A percentile compares a stretch with the other conserved stretches of the same genome.
Conservation (phyloP, 1,140 invertebrate species). For the Eumeta japonica region DNA sequence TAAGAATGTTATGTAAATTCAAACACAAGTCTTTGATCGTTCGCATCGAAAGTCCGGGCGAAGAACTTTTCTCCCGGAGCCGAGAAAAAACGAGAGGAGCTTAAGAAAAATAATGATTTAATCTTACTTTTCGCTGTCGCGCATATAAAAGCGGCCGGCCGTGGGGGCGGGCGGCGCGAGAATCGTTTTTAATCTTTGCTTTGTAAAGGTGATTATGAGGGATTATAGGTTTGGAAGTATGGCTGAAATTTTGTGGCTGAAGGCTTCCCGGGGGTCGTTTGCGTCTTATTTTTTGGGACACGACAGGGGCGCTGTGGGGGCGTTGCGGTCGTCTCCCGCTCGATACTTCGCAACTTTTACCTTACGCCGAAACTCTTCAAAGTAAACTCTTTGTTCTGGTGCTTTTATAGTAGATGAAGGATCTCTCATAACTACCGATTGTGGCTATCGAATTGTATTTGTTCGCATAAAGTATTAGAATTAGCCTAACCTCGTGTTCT, state of each 20-base stretch:
- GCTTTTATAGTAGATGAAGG: no score
- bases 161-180: constrained; percentile 25
- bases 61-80: constrained; percentile 48
- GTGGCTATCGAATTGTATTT: no score
- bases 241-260: constrained; percentile 51
- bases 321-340: constrained; percentile 40
- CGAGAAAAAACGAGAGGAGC: constrained; percentile 50
- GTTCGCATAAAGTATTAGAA: no score
- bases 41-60: constrained; percentile 53
- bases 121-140: constrained; percentile 52
- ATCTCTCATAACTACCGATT: no score
- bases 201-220: constrained; percentile 61
- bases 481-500: no score
- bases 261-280: constrained; percentile 41
- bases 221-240: constrained; percentile 59
- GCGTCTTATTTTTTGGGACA: constrained; percentile 46
- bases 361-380: constrained; percentile 41
- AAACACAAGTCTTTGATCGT: constrained; percentile 57
- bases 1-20: constrained; percentile 59
- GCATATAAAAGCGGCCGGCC: constrained; percentile 47
- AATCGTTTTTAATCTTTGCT: constrained; percentile 62
- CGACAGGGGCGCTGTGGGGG: no score
- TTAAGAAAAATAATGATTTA: constrained; percentile 60
- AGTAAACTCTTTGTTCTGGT: constrained; percentile 42
- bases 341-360: constrained; percentile 45